Evolutionary conservation across 2,797 vertebrate species (phyloP).

Genomic region (Sciurus carolinensis): DNA sequence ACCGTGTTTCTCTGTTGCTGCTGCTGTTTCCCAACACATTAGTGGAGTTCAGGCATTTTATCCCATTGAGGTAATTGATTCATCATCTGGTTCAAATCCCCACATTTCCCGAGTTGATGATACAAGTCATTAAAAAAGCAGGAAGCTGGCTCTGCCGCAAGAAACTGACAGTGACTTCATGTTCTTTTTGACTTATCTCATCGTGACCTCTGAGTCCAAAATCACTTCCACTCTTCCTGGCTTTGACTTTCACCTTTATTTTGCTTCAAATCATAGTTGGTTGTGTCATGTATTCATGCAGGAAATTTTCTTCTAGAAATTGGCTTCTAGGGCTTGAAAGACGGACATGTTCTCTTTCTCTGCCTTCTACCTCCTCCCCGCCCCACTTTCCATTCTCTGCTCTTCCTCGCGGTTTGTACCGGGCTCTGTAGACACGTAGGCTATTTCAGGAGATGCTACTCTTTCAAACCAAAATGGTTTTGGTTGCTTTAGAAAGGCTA

Average conservation of each 20-base stretch:
- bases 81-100: slow-evolving; percentile 63
- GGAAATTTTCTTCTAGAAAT: slow-evolving; percentile 22
- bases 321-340: background rate
- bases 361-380: background rate
- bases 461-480: slow-evolving; percentile 56
- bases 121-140: slow-evolving; percentile 26
- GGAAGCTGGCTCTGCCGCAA: slow-evolving; percentile 51
- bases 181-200: slow-evolving; percentile 4
- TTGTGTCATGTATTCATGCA: background rate
- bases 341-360: no score
- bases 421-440: slow-evolving; percentile 31
- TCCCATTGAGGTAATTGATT: slow-evolving; percentile 37
- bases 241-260: background rate
- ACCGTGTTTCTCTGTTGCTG: background rate
- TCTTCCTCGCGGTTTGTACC: background rate
- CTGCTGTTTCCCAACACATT: background rate
- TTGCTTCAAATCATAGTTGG: background rate
- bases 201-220: background rate
- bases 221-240: background rate
- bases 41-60: background rate
- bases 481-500: slow-evolving; percentile 52
- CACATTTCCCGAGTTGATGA: background rate
- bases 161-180: slow-evolving; percentile 33
- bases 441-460: slow-evolving; percentile 67
- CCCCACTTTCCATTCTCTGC: background rate